Conservation (phyloP, 2,888 invertebrate genomes). For the Drosophila falleni region DNA sequence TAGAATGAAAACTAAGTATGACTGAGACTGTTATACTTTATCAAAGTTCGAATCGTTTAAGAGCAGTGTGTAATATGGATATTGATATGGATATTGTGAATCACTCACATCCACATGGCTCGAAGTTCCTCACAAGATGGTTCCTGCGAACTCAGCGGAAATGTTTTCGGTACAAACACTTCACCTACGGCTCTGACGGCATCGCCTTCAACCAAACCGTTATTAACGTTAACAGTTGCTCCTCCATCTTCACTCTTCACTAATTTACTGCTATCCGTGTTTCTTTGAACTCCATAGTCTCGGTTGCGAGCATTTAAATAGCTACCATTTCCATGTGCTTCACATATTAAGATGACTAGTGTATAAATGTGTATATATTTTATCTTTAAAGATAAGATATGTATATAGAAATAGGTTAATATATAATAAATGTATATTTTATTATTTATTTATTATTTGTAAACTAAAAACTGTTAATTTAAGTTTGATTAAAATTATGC, state of each 20-base stretch:
- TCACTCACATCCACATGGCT: slow-evolving; percentile 92
- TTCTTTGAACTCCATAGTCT: slow-evolving; percentile 46
- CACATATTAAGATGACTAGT: slow-evolving; percentile 47
- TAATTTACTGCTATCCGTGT: slow-evolving; percentile 42
- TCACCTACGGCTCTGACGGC: slow-evolving; percentile 66
- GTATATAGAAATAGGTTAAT: background rate
- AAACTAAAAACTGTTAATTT: too few species aligned
- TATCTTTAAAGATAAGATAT: slow-evolving; percentile 41
- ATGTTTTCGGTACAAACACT: slow-evolving; percentile 82
- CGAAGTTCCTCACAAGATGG: slow-evolving; percentile 95
- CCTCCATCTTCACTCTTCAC: slow-evolving; percentile 46
- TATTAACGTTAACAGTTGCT: slow-evolving; percentile 14
- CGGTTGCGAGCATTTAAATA: slow-evolving; percentile 53
- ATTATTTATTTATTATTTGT: background rate
- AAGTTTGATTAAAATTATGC: too few species aligned
- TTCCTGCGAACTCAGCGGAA: slow-evolving; percentile 86
- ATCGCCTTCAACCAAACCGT: slow-evolving; percentile 32
- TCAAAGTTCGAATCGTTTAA: too few species aligned
- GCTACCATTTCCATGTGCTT: slow-evolving; percentile 49
- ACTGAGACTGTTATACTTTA: too few species aligned
- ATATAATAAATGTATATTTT: background rate
- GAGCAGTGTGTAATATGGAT: background rate
- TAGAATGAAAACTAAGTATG: too few species aligned
- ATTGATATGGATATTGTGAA: background rate
- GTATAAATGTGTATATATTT: slow-evolving; percentile 50